Base-by-base conservation (phyloP, 2,797 vertebrate genomes). In the Pipistrellus pipistrellus region DNA sequence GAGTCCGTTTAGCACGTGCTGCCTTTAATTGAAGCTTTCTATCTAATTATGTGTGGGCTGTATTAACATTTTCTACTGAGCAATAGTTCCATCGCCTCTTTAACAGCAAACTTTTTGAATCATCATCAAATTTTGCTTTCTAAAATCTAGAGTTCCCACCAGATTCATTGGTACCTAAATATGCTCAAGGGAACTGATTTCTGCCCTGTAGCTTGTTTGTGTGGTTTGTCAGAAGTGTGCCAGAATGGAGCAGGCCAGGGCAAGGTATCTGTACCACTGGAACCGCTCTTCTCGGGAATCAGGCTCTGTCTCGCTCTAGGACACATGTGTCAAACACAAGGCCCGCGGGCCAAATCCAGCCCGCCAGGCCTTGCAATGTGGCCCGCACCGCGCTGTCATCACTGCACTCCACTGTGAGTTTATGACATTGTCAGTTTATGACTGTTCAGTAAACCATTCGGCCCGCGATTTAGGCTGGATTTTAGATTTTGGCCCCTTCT, bases 71-170 rank as follows among this genome's bases (percentile, higher is more conserved):
- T 81, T 72, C 78, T 95, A 62, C 38, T 53, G 46, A 86, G n/a
- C 41, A 38, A 25, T 68, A 17, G 62, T 72, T 88, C 41, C 3
- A 7, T 87, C 41, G 62, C 48, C 5, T 77, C 21, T 41, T 71
- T 84, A 85, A 92, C 81, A 91, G 32, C 66, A 64, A 85, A 90
- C 46, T 94, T 87, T 87, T 72, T 59, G 48, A 88, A 88, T 75
- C 59, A 44, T 46, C 72, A 48, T 91, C 62, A 57, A 27, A 85
- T 41, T 55, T 57, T 44, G 78, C 38, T 68, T 35, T 88, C 72
- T 85, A 77, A 94, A 87, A 84, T 57, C 72, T 57, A 87, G 66
- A 18, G 27, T 73, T 84, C 23, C 25, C 53, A 44, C 30, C 38
- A 12, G 89, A 85, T 73, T 81, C 48, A 3, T 23, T 15, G 72